Percentiles rank a stretch among this genome's conserved stretches.
Conservation (phyloP, 1,140 invertebrate species). For the Capitella teleta region DNA sequence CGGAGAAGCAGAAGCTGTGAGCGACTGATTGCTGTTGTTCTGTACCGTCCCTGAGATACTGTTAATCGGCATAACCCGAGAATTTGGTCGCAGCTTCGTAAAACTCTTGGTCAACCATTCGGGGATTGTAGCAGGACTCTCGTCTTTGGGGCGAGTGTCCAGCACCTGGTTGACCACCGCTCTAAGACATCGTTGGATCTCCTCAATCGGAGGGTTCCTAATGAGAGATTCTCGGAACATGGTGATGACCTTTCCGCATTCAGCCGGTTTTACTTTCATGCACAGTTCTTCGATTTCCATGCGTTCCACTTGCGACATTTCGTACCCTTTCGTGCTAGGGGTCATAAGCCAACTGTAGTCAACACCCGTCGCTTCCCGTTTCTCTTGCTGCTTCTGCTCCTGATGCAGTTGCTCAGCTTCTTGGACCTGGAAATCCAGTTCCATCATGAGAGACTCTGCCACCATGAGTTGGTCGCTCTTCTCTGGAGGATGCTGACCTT, state of each 20-base stretch:
- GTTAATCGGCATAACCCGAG: not conserved
- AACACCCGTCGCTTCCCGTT: constrained; percentile 15
- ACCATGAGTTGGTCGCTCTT: constrained; percentile 21
- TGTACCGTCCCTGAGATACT: no score
- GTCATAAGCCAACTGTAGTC: constrained; percentile 36
- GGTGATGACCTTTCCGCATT: constrained; percentile 27
- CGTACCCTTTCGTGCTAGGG: constrained; percentile 18
- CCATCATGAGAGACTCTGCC: constrained; percentile 24
- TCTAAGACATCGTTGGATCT: constrained; percentile 26
- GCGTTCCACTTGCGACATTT: constrained; percentile 29
- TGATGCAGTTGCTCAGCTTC: constrained; percentile 17
- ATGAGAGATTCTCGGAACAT: constrained; percentile 26
- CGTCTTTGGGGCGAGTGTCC: constrained; percentile 25
- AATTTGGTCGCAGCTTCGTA: constrained; percentile 13
- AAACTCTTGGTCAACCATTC: constrained; percentile 29
- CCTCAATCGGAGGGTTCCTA: constrained; percentile 18
- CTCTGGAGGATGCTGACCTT: constrained; percentile 19
- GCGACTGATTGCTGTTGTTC: no score
- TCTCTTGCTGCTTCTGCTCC: not conserved
- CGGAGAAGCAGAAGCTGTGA: no score
- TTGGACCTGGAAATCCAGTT: constrained; percentile 26
- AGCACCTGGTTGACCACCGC: constrained; percentile 24
- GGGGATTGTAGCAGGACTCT: constrained; percentile 18
- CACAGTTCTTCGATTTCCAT: constrained; percentile 34
- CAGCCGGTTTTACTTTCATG: constrained; percentile 23